Evolutionary conservation across 2,113 vertebrate genomes (phyloP), one percentile per base, ranked within the genome.

Genomic region (Erinaceus europaeus): DNA sequence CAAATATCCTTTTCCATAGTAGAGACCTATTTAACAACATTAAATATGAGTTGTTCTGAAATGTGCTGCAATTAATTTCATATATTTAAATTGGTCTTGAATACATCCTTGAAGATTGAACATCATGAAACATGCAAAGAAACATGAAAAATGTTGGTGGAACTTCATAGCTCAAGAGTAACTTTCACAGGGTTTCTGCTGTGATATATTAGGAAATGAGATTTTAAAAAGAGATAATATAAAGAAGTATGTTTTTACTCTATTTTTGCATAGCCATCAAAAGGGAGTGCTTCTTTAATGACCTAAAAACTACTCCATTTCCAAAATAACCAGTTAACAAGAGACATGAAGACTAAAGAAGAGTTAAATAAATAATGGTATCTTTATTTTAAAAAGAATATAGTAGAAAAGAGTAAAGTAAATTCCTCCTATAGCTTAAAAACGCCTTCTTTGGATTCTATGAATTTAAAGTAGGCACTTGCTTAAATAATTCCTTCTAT

Each of bases 71-170:
- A 65, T 75, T 91, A 75, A 87, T 85, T 85, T 72, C 53, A 84
- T 62, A 90, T 86, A 74, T 92, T 80, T 71, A 92, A 90, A 92
- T 87, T 89, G 92, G 65, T 72, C 32, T 87, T 87, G 87, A 84
- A 55, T 79, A 87, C 77, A 90, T 81, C 69, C 48, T 89, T 82
- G 55, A 93, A 93, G 82, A 92, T 50, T 84, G 94, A 89, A 77
- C 23, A 87, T 94, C 95, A 95, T 95, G 90, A 95, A 94, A 95
- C 95, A 94, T 95, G 94, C 90, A 95, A 94, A 38, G 87, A 94
- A 67, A 91, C 91, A 89, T 95, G 92, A 95, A 94, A 95, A 95
- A 95, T 95, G 92, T 89, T 94, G 94, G 91, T 94, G 71, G 85
- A 82, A 92, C 91, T 93, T 94, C 85, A 75, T 62, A 64, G 65